phyloP scores from a whole-genome alignment of 2,888 invertebrate genomes.

The Plebejus anna region DNA sequence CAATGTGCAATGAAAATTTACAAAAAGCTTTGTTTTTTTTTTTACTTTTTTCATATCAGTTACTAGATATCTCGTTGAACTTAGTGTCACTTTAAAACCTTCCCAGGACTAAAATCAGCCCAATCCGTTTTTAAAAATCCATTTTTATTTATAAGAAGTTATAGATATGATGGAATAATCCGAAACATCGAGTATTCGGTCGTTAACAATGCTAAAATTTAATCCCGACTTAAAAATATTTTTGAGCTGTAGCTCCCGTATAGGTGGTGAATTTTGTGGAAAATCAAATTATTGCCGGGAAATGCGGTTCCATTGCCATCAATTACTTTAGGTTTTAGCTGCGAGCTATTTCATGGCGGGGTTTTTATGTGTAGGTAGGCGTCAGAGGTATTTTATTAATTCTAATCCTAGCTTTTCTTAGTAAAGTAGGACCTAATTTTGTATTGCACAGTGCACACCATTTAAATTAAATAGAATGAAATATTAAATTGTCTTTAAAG shows the following conservation, averaged over 20 bases:
- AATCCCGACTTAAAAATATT: not conserved
- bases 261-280: not conserved
- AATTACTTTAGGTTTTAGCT: not conserved
- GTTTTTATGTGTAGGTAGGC: not conserved
- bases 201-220: not conserved
- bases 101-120: too few relatives aligned
- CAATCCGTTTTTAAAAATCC: too few relatives aligned
- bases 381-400: not conserved
- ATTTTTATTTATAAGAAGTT: too few relatives aligned
- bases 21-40: too few relatives aligned
- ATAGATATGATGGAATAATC: not conserved
- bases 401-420: not conserved
- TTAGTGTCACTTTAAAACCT: too few relatives aligned
- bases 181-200: not conserved
- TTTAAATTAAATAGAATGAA: too few relatives aligned
- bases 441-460: too few relatives aligned
- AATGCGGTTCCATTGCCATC: not conserved
- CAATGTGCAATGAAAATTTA: too few relatives aligned
- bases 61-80: not conserved
- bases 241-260: not conserved
- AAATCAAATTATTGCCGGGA: constrained; percentile 3
- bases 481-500: too few relatives aligned
- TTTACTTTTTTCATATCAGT: too few relatives aligned
- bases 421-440: too few relatives aligned
- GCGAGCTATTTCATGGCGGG: not conserved